These are phyloP conservation scores for Paracentrotus lividus DNA, from an alignment of 53 echinoderm and acorn worm species.

Conservation along the genomic window DNA sequence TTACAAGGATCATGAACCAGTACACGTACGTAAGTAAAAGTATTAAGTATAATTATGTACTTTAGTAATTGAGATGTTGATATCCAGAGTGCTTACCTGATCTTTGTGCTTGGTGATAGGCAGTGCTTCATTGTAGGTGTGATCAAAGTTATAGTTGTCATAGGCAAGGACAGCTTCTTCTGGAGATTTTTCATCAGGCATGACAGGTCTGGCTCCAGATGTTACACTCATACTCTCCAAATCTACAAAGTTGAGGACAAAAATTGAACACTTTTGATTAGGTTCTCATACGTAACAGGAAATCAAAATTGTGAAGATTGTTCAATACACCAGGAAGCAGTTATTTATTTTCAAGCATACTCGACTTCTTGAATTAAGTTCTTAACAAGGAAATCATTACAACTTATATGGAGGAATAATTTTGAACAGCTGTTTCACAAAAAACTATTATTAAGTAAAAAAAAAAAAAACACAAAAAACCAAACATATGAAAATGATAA, in stretches of 20 bases:
- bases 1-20: not conserved
- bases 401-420: too few relatives aligned
- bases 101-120: conserved; percentile 90
- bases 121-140: conserved; percentile 83
- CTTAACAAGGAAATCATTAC: too few relatives aligned
- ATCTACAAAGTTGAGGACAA: conserved; percentile 66
- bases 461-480: too few relatives aligned
- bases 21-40: too few relatives aligned
- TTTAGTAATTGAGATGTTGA: not conserved
- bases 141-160: conserved; percentile 96
- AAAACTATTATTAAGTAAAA: too few relatives aligned
- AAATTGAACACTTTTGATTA: not conserved
- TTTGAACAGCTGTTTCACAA: too few relatives aligned
- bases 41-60: too few relatives aligned
- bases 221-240: conserved; percentile 92
- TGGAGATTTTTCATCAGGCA: conserved; percentile 66
- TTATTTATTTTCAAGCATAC: too few relatives aligned
- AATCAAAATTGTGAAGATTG: not conserved
- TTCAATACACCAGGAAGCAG: not conserved
- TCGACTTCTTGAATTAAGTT: too few relatives aligned
- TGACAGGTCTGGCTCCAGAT: conserved; percentile 70
- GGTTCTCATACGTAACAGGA: not conserved
- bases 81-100: conserved; percentile 71
- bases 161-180: conserved; percentile 85
- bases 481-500: too few relatives aligned